Percentiles rank a stretch among this genome's conserved stretches.
phyloP scores from a whole-genome alignment of 2,113 vertebrate genomes.

The Callospermophilus lateralis region DNA sequence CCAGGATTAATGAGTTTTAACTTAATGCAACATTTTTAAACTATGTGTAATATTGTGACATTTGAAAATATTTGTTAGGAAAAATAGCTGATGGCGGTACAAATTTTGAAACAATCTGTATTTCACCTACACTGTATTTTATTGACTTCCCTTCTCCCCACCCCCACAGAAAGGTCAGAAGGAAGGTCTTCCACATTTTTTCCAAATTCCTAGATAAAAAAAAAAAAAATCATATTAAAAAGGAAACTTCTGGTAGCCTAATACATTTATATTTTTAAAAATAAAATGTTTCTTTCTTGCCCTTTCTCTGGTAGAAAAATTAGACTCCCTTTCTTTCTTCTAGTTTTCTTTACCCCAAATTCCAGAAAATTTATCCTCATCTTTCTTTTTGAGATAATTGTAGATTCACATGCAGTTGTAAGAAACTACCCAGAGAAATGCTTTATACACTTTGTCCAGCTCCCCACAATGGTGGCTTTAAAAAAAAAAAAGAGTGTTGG shows the following conservation, averaged over 20 bases:
- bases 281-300: neutral
- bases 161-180: neutral
- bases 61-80: neutral
- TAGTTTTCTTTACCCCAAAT: neutral
- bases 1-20: slow-evolving; percentile 33
- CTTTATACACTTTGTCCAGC: neutral
- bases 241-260: neutral
- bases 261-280: neutral
- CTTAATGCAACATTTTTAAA: slow-evolving; percentile 29
- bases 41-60: neutral
- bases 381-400: slow-evolving; percentile 1
- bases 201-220: slow-evolving; percentile 22
- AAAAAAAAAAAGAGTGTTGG: neutral
- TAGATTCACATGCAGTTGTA: neutral
- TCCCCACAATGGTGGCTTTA: neutral
- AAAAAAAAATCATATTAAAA: neutral
- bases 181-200: neutral
- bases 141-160: neutral
- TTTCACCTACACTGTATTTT: neutral
- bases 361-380: neutral
- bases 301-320: slow-evolving; percentile 32
- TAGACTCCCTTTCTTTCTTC: neutral
- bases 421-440: neutral
- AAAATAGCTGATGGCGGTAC: neutral
- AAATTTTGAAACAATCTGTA: neutral